phyloP scores from a whole-genome alignment of 2,113 vertebrate species.

The Silurus meridionalis region DNA sequence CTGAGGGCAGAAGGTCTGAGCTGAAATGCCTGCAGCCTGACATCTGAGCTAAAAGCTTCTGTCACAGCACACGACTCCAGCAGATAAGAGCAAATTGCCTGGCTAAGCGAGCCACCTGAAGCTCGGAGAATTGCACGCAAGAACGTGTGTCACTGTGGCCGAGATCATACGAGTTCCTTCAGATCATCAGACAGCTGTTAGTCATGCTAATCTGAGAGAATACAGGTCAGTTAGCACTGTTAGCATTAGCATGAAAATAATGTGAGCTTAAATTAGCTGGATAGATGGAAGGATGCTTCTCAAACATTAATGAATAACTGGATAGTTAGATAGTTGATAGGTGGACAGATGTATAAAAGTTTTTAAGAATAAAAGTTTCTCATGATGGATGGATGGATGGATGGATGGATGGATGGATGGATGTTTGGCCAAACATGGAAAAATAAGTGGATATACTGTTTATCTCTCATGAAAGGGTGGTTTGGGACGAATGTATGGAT shows the following conservation, averaged over 20 bases:
- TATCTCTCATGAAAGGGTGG: not conserved
- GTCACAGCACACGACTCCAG: slow-evolving; percentile 12
- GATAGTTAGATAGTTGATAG: not conserved
- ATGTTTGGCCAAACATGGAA: no score
- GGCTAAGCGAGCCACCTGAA: not conserved
- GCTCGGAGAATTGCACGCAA: not conserved
- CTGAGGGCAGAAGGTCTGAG: slow-evolving; percentile 5
- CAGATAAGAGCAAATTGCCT: slow-evolving; percentile 28
- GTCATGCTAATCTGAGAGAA: not conserved
- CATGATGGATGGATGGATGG: not conserved
- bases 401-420: not conserved
- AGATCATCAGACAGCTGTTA: not conserved
- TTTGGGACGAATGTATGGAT: not conserved
- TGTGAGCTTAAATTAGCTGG: not conserved
- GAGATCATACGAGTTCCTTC: not conserved
- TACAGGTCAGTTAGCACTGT: not conserved
- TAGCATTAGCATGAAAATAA: not conserved
- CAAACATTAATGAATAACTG: not conserved
- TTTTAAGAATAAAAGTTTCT: no score
- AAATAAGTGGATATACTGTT: not conserved
- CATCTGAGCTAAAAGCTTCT: slow-evolving; percentile 15
- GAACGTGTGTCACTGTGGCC: not conserved
- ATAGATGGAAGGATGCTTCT: not conserved
- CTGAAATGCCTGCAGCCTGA: slow-evolving; percentile 14
- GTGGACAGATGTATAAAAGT: no score